Conservation (phyloP, 2,113 vertebrate genomes). For the Sminthopsis crassicaudata region DNA sequence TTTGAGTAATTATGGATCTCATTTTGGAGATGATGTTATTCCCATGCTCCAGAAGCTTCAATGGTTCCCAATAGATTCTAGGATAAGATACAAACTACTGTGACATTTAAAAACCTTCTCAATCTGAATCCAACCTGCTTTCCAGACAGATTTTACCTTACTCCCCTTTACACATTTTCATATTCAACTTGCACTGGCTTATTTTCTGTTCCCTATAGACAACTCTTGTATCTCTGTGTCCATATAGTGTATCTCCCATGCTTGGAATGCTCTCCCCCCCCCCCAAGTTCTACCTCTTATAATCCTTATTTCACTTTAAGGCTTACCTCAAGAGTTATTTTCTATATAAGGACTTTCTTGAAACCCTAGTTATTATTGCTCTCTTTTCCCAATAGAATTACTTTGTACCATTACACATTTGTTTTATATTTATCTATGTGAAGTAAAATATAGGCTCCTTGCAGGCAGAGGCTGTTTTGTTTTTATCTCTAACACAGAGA, state of each 20-base stretch:
- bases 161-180: background rate
- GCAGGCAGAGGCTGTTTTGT: background rate
- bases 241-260: background rate
- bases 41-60: background rate
- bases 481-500: background rate
- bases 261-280: background rate
- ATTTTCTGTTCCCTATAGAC: background rate
- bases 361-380: background rate
- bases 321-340: background rate
- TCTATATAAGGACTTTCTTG: background rate
- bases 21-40: background rate
- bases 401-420: background rate
- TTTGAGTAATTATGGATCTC: background rate
- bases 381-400: background rate
- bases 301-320: background rate
- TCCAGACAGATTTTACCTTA: background rate
- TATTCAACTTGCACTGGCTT: background rate
- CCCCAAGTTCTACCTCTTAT: background rate
- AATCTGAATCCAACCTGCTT: background rate
- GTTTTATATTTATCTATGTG: background rate
- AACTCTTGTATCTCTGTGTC: background rate
- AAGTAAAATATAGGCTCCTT: background rate
- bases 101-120: background rate
- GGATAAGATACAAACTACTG: background rate
- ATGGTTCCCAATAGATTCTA: background rate